Evolutionary conservation across 2,797 vertebrate species (phyloP), one percentile per base, ranked within the genome.

Genomic region (Muraenolepis orangiensis): DNA sequence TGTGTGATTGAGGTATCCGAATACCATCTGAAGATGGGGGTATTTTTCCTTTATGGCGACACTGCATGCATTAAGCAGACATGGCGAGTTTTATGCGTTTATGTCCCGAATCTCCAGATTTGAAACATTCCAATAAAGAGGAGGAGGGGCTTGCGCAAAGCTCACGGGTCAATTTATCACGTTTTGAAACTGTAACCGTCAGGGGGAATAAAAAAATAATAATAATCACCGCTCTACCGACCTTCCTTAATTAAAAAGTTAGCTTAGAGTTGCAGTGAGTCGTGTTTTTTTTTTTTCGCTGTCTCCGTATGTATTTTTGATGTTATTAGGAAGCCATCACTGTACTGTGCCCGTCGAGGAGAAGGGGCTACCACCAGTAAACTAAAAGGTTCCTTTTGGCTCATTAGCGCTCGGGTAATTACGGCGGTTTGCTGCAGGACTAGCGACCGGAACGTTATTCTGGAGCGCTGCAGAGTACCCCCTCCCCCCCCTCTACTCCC

Each of bases 21-120:
- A 77, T 40, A 34, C 69, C 71, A 77, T 78, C 83, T 85, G 85
- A 69, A 81, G 74, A n/a, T 74, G 74, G 73, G 85, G 84, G n/a
- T n/a, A n/a, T n/a, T 76, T 72, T 81, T 85, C 80, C 84, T n/a
- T n/a, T 69, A 78, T 69, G 3, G 78, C 80, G 80, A 78, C 66
- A 82, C n/a, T n/a, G n/a, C 72, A 77, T 81, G 70, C 75, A 6
- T 81, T 81, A 51, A 81, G 89, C 86, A 88, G 87, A 89, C 85
- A 74, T 84, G 72, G 86, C 86, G n/a, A 86, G 79, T 51, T 86
- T 89, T 76, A 83, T 40, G 34, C 71, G 12, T 80, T n/a, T n/a
- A n/a, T 51, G 76, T 20, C 71, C 68, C 69, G 81, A 81, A 90
- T 82, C 77, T 85, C 85, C 57, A 57, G n/a, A 57, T 57, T 8